These are phyloP conservation scores for Exephanes ischioxanthus DNA, from an alignment of 2,888 invertebrate genomes.

Conservation along the genomic window DNA sequence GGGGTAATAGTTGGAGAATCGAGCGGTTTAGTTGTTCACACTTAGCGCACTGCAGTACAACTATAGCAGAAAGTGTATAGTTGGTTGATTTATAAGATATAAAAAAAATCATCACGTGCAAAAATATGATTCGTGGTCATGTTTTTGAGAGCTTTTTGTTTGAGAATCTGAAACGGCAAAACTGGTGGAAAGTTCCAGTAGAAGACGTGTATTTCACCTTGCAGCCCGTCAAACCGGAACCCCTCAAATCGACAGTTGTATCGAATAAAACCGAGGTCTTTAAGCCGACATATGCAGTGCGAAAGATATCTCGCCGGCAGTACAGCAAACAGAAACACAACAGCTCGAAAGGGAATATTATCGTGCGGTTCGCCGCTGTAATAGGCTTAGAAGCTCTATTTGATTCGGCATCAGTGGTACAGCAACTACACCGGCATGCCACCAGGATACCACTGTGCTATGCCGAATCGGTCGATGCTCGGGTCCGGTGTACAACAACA, in stretches of 20 bases:
- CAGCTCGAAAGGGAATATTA: constrained; percentile 78
- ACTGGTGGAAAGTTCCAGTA: not conserved
- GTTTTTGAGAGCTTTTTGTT: no score
- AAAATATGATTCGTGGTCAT: no score
- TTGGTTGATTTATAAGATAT: no score
- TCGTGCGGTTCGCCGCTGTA: constrained; percentile 76
- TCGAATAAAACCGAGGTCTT: constrained; percentile 58
- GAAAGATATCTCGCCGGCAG: constrained; percentile 54
- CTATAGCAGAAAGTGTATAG: no score
- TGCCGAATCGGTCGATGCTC: constrained; percentile 45
- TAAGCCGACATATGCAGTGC: constrained; percentile 73
- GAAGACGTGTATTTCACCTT: not conserved
- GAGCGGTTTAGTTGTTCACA: no score
- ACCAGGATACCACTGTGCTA: constrained; percentile 49
- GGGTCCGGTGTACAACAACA: constrained; percentile 71
- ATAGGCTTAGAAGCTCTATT: constrained; percentile 80
- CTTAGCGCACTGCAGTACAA: no score
- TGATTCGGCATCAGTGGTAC: constrained; percentile 62
- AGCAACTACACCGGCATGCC: constrained; percentile 50
- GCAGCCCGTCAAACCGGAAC: not conserved
- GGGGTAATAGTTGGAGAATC: no score
- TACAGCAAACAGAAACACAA: constrained; percentile 74
- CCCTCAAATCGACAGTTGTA: constrained; percentile 66
- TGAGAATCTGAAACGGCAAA: not conserved
- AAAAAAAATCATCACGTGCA: no score